Evolutionary conservation across 1,140 invertebrate genomes (phyloP), one percentile per base, ranked within the genome.

Genomic region (Yoshiicerus persimilis): DNA sequence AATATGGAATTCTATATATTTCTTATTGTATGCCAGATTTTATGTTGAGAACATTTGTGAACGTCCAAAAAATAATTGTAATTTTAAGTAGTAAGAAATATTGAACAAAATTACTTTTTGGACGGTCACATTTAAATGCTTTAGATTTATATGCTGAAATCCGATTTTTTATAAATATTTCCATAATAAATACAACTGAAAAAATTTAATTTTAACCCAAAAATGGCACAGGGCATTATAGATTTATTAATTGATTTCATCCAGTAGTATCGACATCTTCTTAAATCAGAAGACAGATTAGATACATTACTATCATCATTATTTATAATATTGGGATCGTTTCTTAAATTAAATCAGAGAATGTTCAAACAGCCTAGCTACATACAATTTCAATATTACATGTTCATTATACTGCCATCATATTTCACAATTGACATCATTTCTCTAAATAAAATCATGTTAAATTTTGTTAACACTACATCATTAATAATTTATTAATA

Each of bases 211-310:
- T 85, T 89, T 64, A 87, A 87, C 88, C 88, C 88, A 87, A 85
- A 89, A 87, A 89, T 89, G 88, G 75, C 75, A 77, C 87, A 87
- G 75, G 87, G 77, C 70, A 39, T 75, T 66, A 87, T 87, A 87
- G 32, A 75, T 87, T 87, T 87, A 87, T 87, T 77, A 70, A 77
- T 80, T 80, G 32, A 80, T 80, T 75, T 75, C 64, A 77, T 75
- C 36, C 36, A 75, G 56, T 39, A 64, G 47, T 66, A 86, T 66
- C 34, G 30, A 27, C 39, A 75, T 75, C 86, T 77, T 77, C 30
- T 80, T 56, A n/a, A 11, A 13, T n/a, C 13, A 56, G 66, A 66
- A 13, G 70, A 77, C 16, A 34, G 16, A 34, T 80, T 38, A 38
- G 75, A 80, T 38, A 80, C 75, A 56, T 47, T 84, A 62, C 47